Base-by-base conservation (phyloP, 2,113 vertebrate genomes). In the Abramis brama region DNA sequence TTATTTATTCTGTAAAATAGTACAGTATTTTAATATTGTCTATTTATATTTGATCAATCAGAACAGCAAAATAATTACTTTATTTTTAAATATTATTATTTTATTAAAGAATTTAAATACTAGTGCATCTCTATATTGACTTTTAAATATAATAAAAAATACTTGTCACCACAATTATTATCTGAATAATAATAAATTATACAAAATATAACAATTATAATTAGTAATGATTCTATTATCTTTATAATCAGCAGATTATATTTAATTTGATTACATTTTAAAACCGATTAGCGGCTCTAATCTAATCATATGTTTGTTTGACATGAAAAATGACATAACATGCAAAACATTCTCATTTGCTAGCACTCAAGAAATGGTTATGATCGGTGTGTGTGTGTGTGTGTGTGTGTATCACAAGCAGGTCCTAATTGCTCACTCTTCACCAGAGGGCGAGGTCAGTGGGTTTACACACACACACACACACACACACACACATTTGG, bases 351-450 rank as follows among this genome's bases (percentile, higher is more conserved):
- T 23, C 71, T 45, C 9, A n/a, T 83, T 23, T 57, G 55, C 55
- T 23, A 8, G 52, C 52, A 8, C 19, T 57, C 52, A 57, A 57
- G 52, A 57, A 57, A 57, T 21, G 33, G 47, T 47, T 71, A 23
- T 70, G n/a, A 47, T 47, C 45, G 0, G 83, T 47, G 55, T 59
- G 77, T 64, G 21, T 64, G 83, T 47, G 55, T 57, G 77, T 64
- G 21, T 64, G 43, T 47, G 17, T 23, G 81, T 83, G 70, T 13
- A 89, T 87, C 92, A 88, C 88, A 85, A 85, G 74, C 90, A 86
- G 70, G 85, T 86, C 88, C 88, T 93, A 93, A 94, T 93, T 92
- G 93, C 92, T 93, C 90, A 91, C 91, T 95, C 91, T 93, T 92
- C 89, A 93, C 89, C 85, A 93, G 90, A 94, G 91, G 89, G 82